Evolutionary conservation across 2,888 invertebrate genomes (phyloP).

Genomic region (Endotricha flammealis): DNA sequence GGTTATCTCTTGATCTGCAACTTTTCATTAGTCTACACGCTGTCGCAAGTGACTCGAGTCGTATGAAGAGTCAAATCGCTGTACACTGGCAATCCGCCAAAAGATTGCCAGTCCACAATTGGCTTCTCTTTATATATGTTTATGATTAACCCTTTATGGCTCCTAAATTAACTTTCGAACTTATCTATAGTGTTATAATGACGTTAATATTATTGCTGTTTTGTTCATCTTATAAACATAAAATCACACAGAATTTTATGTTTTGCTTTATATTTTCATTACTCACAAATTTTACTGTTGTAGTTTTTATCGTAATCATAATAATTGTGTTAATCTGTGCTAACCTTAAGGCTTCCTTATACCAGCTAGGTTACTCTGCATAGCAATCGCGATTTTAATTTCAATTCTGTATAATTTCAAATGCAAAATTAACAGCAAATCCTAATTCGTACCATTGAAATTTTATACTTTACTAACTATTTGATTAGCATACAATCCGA

Average conservation of each 20-base stretch:
- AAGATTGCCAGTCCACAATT: constrained; percentile 21
- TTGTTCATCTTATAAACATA: constrained; percentile 7
- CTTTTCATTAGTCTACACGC: background rate
- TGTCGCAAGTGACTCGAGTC: no score
- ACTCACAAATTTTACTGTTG: background rate
- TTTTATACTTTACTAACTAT: no score
- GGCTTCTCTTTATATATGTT: constrained; percentile 40
- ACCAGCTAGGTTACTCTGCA: no score
- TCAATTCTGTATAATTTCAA: no score
- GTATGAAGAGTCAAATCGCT: constrained; percentile 12
- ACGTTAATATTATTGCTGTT: constrained; percentile 9
- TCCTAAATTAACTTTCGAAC: constrained; percentile 22
- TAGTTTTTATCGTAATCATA: no score
- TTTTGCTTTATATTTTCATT: no score
- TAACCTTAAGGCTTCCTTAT: no score
- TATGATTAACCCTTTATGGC: constrained; percentile 45
- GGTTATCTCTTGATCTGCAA: background rate
- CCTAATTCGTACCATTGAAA: no score
- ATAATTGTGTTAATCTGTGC: no score
- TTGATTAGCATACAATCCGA: no score
- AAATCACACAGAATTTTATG: constrained; percentile 1
- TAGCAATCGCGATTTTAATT: no score
- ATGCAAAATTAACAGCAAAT: no score
- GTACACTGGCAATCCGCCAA: constrained; percentile 38
- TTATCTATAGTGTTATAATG: constrained; percentile 10